Conservation (phyloP, 2,797 vertebrate genomes). For the Muscicapa comitata region DNA sequence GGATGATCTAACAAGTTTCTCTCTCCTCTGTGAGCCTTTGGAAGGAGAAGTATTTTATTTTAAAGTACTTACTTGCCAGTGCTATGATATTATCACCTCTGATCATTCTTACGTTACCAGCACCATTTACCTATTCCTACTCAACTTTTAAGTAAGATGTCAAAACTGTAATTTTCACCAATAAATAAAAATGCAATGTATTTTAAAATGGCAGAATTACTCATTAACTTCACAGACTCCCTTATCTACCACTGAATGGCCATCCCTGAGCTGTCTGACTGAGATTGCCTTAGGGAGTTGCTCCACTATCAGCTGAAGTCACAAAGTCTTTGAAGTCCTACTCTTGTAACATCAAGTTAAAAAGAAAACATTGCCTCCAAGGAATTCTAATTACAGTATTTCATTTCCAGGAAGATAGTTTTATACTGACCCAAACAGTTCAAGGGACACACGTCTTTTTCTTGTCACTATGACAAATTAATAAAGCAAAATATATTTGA, state of each 20-base stretch:
- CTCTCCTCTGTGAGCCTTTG: neutral
- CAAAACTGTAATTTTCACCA: constrained; percentile 27
- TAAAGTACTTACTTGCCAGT: neutral
- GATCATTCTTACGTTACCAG: neutral
- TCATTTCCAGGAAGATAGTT: constrained; percentile 18
- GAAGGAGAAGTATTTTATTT: neutral
- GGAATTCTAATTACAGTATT: constrained; percentile 54
- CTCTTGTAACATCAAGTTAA: constrained; percentile 34
- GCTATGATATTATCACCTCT: neutral
- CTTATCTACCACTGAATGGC: constrained; percentile 31
- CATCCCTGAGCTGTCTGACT: constrained; percentile 11
- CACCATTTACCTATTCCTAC: neutral
- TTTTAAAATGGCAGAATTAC: constrained; percentile 48
- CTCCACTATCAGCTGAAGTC: constrained; percentile 43
- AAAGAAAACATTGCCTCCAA: constrained; percentile 27
- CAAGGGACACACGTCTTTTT: neutral
- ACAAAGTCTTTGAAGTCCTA: constrained; percentile 47
- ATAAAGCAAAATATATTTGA: constrained; percentile 26
- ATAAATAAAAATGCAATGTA: constrained; percentile 5
- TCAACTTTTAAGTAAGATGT: constrained; percentile 18
- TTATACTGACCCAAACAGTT: neutral
- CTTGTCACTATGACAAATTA: neutral
- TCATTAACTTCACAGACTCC: constrained; percentile 44
- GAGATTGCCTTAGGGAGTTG: neutral
- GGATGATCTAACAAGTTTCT: neutral